phyloP scores from a whole-genome alignment of 2,797 vertebrate species.

The Helostoma temminkii region DNA sequence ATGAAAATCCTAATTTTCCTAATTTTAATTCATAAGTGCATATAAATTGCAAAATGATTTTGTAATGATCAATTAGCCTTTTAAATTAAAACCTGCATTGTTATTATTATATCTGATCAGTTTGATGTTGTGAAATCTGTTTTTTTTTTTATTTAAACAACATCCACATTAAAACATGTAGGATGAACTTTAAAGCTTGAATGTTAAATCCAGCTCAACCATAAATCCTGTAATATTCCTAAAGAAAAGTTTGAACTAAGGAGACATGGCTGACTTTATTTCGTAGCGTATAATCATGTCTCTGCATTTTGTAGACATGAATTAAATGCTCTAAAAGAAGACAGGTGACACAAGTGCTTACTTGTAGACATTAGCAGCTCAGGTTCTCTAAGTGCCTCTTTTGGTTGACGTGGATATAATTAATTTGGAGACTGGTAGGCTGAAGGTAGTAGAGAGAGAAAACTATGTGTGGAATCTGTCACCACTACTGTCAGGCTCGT shows the following conservation, averaged over 20 bases:
- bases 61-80: no score
- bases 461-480: slow-evolving; percentile 76
- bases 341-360: slow-evolving; percentile 26
- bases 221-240: background rate
- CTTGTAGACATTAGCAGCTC: slow-evolving; percentile 21
- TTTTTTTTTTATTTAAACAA: no score
- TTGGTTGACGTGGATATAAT: slow-evolving; percentile 58
- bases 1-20: no score
- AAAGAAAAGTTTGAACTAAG: background rate
- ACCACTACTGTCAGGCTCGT: slow-evolving; percentile 51
- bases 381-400: slow-evolving; percentile 35
- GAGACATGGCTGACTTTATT: background rate
- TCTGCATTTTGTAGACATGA: background rate
- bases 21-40: no score
- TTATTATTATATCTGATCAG: no score
- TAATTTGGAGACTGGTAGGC: slow-evolving; percentile 43
- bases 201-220: background rate
- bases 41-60: no score
- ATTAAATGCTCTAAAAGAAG: background rate
- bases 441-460: slow-evolving; percentile 52
- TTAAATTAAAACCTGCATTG: no score
- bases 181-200: slow-evolving; percentile 1
- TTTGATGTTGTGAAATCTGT: no score
- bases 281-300: background rate
- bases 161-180: background rate